Percentiles rank a stretch among this genome's conserved stretches.
phyloP scores from a whole-genome alignment of 2,888 invertebrate species.

The Drosophila anomelani region DNA sequence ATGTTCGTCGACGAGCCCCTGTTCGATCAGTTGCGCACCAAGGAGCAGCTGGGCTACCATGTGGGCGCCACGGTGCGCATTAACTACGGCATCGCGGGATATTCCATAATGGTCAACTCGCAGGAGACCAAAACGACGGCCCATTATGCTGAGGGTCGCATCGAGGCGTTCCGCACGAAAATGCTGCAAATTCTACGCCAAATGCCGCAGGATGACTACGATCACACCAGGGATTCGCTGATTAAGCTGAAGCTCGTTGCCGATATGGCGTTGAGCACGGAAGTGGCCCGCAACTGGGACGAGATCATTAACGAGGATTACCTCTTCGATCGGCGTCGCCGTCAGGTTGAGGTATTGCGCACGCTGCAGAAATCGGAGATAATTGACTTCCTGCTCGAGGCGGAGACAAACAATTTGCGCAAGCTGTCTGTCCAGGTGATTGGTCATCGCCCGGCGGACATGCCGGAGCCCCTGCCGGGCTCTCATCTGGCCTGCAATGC shows the following conservation, averaged over 20 bases:
- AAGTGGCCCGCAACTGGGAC: constrained; percentile 91
- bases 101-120: constrained; percentile 91
- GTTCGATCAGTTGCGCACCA: constrained; percentile 93
- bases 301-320: constrained; percentile 91
- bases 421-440: constrained; percentile 84
- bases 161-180: constrained; percentile 89
- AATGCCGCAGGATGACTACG: constrained; percentile 87
- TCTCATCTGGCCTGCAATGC: neutral
- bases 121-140: constrained; percentile 91
- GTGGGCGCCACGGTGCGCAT: constrained; percentile 90
- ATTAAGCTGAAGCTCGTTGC: constrained; percentile 90
- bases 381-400: constrained; percentile 79
- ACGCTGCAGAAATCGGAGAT: constrained; percentile 78
- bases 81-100: constrained; percentile 92
- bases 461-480: constrained; percentile 25
- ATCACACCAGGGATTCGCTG: constrained; percentile 88
- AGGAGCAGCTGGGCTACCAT: constrained; percentile 95
- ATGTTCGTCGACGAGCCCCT: constrained; percentile 95
- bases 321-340: constrained; percentile 90
- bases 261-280: constrained; percentile 92
- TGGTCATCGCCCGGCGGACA: constrained; percentile 55
- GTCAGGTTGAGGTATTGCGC: constrained; percentile 86
- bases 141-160: constrained; percentile 89
- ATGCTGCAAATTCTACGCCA: constrained; percentile 87
- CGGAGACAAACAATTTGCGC: constrained; percentile 79